Conservation (phyloP, 2,113 vertebrate genomes). For the Caretta caretta region DNA sequence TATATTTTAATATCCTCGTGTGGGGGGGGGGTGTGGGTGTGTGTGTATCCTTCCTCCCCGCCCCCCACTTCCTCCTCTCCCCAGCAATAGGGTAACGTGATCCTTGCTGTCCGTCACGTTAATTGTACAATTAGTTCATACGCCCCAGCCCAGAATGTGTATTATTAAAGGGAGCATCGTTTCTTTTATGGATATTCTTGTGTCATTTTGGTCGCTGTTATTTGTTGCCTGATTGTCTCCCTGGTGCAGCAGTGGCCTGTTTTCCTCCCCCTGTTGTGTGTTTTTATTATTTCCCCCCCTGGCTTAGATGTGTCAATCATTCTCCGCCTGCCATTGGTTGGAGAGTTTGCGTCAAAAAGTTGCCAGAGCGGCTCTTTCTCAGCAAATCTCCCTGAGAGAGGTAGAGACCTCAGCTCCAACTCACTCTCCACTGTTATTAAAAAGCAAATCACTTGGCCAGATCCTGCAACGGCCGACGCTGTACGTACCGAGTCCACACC, state of each 20-base stretch:
- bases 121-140: constrained; percentile 76
- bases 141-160: constrained; percentile 61
- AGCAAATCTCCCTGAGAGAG: constrained; percentile 91
- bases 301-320: constrained; percentile 92
- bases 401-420: constrained; percentile 88
- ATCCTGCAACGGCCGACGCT: constrained; percentile 71
- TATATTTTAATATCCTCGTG: constrained; percentile 53
- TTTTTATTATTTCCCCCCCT: constrained; percentile 87
- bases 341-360: constrained; percentile 98
- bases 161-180: constrained; percentile 73
- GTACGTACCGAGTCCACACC: constrained; percentile 75
- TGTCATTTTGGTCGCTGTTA: constrained; percentile 78
- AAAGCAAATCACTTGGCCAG: constrained; percentile 78
- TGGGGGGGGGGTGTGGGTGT: not conserved
- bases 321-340: constrained; percentile 95
- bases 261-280: constrained; percentile 87
- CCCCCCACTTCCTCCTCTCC: not conserved
- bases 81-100: constrained; percentile 36
- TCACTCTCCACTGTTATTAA: constrained; percentile 77
- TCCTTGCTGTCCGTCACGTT: constrained; percentile 61
- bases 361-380: constrained; percentile 95
- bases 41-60: not conserved
- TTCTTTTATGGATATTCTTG: constrained; percentile 78
- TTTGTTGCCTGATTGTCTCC: constrained; percentile 79
- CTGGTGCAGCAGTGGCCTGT: constrained; percentile 82